A percentile compares a stretch with the other conserved stretches of the same genome.
phyloP scores from a whole-genome alignment of 1,140 invertebrate genomes.

The Scaptomyza pallida region DNA sequence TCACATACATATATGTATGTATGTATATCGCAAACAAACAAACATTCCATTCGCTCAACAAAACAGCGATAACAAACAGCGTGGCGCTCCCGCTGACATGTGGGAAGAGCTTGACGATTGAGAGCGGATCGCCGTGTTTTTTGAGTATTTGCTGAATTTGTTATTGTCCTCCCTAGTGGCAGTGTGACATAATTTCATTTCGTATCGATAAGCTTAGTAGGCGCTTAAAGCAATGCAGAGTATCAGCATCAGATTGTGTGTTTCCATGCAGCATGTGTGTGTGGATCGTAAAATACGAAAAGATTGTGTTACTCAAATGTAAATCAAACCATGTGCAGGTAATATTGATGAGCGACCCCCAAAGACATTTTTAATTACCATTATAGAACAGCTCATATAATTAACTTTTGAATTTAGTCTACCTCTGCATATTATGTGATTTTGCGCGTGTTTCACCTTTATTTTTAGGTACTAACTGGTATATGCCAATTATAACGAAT shows the following conservation, averaged over 20 bases:
- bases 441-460: too few relatives aligned
- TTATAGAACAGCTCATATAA: background rate
- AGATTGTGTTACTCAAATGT: background rate
- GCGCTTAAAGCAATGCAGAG: constrained; percentile 10
- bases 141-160: constrained; percentile 25
- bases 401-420: background rate
- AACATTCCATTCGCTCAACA: constrained; percentile 18
- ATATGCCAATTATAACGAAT: too few relatives aligned
- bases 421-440: background rate
- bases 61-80: constrained; percentile 45
- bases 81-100: constrained; percentile 18
- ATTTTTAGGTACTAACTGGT: too few relatives aligned
- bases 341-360: background rate
- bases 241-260: constrained; percentile 21
- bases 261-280: constrained; percentile 25
- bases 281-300: constrained; percentile 20
- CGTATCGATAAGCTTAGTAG: constrained; percentile 28
- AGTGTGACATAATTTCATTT: constrained; percentile 40
- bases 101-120: constrained; percentile 17
- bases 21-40: constrained; percentile 21
- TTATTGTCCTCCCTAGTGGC: constrained; percentile 3
- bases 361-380: background rate
- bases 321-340: background rate
- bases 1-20: constrained; percentile 37
- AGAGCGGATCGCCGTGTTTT: constrained; percentile 38